Evolutionary conservation across 1,140 invertebrate species (phyloP).

Genomic region (Anastatus disparis): DNA sequence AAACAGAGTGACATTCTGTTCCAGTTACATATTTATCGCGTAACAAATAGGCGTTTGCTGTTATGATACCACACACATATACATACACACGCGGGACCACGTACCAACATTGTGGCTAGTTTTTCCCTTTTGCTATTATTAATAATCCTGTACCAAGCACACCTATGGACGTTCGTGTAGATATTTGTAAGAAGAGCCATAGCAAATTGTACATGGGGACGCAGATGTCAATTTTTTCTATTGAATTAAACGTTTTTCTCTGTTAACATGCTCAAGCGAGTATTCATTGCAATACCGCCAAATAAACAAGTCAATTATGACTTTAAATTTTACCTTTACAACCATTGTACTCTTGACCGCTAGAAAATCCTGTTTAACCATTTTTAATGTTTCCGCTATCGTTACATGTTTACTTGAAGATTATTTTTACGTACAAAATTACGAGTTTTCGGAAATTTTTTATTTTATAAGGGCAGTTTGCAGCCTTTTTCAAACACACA

Average conservation of each 20-base stretch:
- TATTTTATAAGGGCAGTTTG: too few species aligned
- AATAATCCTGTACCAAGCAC: too few species aligned
- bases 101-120: constrained; percentile 42
- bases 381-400: not conserved
- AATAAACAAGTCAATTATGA: constrained; percentile 58
- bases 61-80: constrained; percentile 60
- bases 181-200: not conserved
- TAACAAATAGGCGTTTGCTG: constrained; percentile 66
- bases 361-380: constrained; percentile 2
- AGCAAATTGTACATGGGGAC: not conserved
- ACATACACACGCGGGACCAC: constrained; percentile 46
- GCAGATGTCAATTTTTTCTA: constrained; percentile 21
- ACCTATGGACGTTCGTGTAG: too few species aligned
- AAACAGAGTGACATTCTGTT: constrained; percentile 57
- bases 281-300: constrained; percentile 42
- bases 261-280: constrained; percentile 51
- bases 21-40: constrained; percentile 67
- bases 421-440: too few species aligned
- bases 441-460: too few species aligned
- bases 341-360: not conserved
- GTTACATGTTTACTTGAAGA: too few species aligned
- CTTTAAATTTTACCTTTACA: too few species aligned
- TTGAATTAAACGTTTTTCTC: constrained; percentile 46
- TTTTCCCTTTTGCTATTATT: constrained; percentile 42
- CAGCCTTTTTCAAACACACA: too few species aligned